These are phyloP conservation scores for Stichodactyla helianthus DNA, from an alignment of 64 coral and sea anemone genomes.

Conservation along the genomic window DNA sequence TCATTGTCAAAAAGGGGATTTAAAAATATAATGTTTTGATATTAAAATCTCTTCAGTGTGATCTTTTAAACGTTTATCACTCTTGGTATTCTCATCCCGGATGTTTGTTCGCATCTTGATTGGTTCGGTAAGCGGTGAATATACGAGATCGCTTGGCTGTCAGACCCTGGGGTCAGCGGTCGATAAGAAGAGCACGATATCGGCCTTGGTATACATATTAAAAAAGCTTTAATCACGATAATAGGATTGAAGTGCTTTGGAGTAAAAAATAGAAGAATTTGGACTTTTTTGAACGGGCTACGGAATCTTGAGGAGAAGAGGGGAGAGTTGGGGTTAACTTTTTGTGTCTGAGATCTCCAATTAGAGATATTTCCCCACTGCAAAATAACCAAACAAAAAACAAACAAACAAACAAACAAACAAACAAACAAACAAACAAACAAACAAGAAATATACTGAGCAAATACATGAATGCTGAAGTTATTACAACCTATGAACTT, in stretches of 20 bases:
- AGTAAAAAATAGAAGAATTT: background rate
- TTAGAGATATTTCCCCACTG: too few species aligned
- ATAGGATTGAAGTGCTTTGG: background rate
- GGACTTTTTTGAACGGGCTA: background rate
- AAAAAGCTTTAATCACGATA: background rate
- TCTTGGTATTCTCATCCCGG: too few species aligned
- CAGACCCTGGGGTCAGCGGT: constrained; percentile 6
- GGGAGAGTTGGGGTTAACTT: background rate
- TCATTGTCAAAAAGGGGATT: background rate
- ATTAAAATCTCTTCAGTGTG: too few species aligned
- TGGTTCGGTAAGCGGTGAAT: background rate
- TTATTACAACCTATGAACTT: too few species aligned
- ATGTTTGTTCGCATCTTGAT: background rate
- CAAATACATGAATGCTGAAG: too few species aligned
- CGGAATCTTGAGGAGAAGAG: too few species aligned
- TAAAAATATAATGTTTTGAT: too few species aligned
- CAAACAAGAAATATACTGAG: too few species aligned
- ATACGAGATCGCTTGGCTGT: background rate
- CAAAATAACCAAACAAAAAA: too few species aligned
- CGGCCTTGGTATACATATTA: background rate
- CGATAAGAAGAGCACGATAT: background rate
- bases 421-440: too few species aligned
- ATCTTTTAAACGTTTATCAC: too few species aligned
- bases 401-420: too few species aligned
- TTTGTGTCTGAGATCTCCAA: background rate